These are phyloP conservation scores for Hemaris fuciformis DNA, from an alignment of 2,888 invertebrate genomes.

Conservation along the genomic window DNA sequence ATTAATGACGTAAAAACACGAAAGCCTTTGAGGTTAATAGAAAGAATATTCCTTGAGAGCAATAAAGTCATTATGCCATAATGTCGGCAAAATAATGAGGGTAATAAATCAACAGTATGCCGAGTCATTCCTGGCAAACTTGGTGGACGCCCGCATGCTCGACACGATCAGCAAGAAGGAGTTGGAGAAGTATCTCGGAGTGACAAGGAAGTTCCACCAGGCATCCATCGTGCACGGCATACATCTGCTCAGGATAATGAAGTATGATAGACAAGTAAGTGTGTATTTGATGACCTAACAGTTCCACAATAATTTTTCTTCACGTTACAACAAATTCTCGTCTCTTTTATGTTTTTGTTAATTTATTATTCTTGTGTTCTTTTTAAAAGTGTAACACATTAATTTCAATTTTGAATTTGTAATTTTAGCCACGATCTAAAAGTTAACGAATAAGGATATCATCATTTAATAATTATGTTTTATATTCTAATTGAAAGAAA, in stretches of 20 bases:
- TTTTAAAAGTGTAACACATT: too few species aligned
- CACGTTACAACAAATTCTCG: too few species aligned
- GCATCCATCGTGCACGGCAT: constrained; percentile 96
- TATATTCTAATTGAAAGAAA: too few species aligned
- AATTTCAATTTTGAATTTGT: too few species aligned
- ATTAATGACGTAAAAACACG: not conserved
- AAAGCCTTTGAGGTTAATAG: not conserved
- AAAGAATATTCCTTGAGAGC: not conserved
- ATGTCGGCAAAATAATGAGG: not conserved
- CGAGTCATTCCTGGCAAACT: constrained; percentile 92
- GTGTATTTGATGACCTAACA: not conserved
- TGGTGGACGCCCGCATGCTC: constrained; percentile 96
- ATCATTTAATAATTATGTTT: too few species aligned
- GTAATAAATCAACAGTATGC: constrained; percentile 84
- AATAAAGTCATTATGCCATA: not conserved
- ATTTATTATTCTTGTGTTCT: too few species aligned
- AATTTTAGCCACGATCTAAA: too few species aligned
- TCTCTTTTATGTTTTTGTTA: too few species aligned
- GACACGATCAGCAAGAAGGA: constrained; percentile 97
- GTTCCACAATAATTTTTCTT: too few species aligned
- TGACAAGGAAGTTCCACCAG: constrained; percentile 96
- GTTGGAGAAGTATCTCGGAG: constrained; percentile 94
- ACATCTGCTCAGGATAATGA: constrained; percentile 94
- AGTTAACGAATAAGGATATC: too few species aligned
- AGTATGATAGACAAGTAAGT: constrained; percentile 93